These are phyloP conservation scores for Xylota sylvarum DNA, from an alignment of 2,888 invertebrate genomes.

Conservation along the genomic window DNA sequence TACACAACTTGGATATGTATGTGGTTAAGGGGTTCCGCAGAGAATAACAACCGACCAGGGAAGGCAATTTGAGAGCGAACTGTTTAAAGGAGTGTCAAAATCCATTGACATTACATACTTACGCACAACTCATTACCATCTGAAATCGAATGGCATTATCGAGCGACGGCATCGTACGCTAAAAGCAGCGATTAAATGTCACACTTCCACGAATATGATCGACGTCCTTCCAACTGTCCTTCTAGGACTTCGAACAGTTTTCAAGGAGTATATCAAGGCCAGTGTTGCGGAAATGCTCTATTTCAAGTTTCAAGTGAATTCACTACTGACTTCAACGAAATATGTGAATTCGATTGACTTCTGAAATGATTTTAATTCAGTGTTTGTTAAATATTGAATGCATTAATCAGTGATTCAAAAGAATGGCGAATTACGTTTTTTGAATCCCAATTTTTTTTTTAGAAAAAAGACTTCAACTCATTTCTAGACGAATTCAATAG, in stretches of 20 bases:
- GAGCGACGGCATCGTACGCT: too few species aligned
- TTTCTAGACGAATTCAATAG: too few species aligned
- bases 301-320: too few species aligned
- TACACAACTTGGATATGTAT: slow-evolving; percentile 79
- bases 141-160: slow-evolving; percentile 81
- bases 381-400: too few species aligned
- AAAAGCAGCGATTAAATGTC: too few species aligned
- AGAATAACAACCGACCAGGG: slow-evolving; percentile 82
- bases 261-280: slow-evolving; percentile 79
- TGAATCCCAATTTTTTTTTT: too few species aligned
- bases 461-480: too few species aligned
- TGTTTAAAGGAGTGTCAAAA: neutral
- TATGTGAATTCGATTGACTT: too few species aligned
- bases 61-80: slow-evolving; percentile 71
- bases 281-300: slow-evolving; percentile 79
- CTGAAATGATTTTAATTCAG: too few species aligned
- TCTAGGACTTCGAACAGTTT: slow-evolving; percentile 79
- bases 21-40: slow-evolving; percentile 82
- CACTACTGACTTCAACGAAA: too few species aligned
- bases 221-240: slow-evolving; percentile 80
- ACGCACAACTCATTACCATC: slow-evolving; percentile 21
- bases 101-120: neutral
- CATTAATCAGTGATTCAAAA: too few species aligned
- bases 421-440: too few species aligned
- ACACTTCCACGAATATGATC: slow-evolving; percentile 78